Evolutionary conservation across 2,888 invertebrate species (phyloP), one percentile per base, ranked within the genome.

Genomic region (Trileptium ribeirensis): DNA sequence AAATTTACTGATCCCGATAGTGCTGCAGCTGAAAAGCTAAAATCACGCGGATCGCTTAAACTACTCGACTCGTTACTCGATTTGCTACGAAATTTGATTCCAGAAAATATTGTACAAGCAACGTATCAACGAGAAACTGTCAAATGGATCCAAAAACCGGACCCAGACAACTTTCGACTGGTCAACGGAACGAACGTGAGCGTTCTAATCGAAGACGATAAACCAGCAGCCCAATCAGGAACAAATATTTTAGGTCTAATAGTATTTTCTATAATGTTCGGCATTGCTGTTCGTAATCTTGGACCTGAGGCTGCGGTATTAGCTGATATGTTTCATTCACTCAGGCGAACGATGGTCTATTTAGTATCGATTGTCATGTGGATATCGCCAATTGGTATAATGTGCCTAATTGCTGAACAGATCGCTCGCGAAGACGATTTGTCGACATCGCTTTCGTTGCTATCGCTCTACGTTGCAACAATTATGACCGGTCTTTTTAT

Each of bases 21-120:
- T 36, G n/a, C 36, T n/a, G n/a, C 36, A 24, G 51, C 51, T 51
- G 51, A 51, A 51, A 51, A 51, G 24, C 37, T 75, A n/a, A 36
- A 75, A 36, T 36, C 36, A 37, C 36, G 39, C n/a, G 77, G 77
- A 33, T 38, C 38, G 3, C 37, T 81, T 31, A 74, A 64, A 29
- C 40, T 82, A 31, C 37, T 67, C 15, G 77, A 82, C 37, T 81
- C 81, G 70, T 19, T 81, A 29, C 24, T 82, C 29, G 82, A 82
- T 36, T 40, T 82, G 67, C 29, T 81, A 1, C 70, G 95, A 90
- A 95, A 95, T 89, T 93, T 95, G 86, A 93, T 95, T 87, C 94
- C 95, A 33, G 94, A 94, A 88, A 95, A 95, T 90, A 92, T 95
- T 85, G 94, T 95, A 87, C 93, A 94, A 90, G 94, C 95, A 1